Evolutionary conservation across 2,888 invertebrate genomes (phyloP).

Genomic region (Sisyra terminalis): DNA sequence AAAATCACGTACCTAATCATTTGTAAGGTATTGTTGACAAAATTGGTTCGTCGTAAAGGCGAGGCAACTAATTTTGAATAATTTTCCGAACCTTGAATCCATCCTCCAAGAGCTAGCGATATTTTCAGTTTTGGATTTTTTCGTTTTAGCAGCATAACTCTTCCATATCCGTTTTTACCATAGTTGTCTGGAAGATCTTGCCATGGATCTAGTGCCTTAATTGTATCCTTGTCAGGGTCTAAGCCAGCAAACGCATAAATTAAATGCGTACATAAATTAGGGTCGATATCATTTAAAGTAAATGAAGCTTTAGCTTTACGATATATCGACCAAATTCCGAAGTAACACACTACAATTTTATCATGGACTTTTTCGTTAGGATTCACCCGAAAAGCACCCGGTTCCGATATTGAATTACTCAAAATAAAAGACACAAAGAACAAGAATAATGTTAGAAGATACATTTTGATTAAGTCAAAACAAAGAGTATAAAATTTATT

Average conservation of each 20-base stretch:
- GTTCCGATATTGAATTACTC: slow-evolving; percentile 22
- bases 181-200: slow-evolving; percentile 60
- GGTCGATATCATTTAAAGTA: slow-evolving; percentile 47
- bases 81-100: slow-evolving; percentile 74
- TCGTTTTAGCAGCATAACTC: slow-evolving; percentile 45
- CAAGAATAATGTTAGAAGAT: not conserved
- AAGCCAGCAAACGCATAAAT: slow-evolving; percentile 72
- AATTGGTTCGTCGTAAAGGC: slow-evolving; percentile 40
- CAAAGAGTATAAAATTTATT: too few relatives aligned
- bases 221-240: slow-evolving; percentile 42
- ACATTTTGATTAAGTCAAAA: too few relatives aligned
- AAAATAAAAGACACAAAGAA: not conserved
- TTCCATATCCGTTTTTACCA: slow-evolving; percentile 54
- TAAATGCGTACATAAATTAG: slow-evolving; percentile 61
- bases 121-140: slow-evolving; percentile 51
- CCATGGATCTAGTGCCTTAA: slow-evolving; percentile 62
- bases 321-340: slow-evolving; percentile 67
- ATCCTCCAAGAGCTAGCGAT: slow-evolving; percentile 72
- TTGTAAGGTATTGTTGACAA: slow-evolving; percentile 50
- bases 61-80: slow-evolving; percentile 54
- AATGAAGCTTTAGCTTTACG: slow-evolving; percentile 48
- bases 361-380: slow-evolving; percentile 37
- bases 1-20: slow-evolving; percentile 47
- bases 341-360: slow-evolving; percentile 65
- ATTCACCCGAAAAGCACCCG: too few relatives aligned